Conservation (phyloP, 2,888 invertebrate genomes). For the Hydropsyche betteni region DNA sequence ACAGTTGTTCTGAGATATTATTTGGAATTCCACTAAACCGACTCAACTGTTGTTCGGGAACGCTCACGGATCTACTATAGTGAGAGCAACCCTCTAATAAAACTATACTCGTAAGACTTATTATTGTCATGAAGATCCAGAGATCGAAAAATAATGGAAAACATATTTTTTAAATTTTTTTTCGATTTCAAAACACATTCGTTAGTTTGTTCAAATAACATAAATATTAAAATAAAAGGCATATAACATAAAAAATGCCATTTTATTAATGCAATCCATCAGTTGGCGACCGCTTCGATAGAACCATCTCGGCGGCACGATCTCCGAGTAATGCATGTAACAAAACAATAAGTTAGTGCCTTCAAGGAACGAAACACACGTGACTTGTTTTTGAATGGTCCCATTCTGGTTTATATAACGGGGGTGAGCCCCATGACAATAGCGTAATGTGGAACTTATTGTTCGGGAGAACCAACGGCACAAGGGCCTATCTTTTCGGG, state of each 20-base stretch:
- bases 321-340: constrained; percentile 49
- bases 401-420: constrained; percentile 44
- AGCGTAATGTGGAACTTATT: constrained; percentile 47
- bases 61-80: constrained; percentile 40
- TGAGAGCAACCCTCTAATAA: constrained; percentile 47
- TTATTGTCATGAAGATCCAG: constrained; percentile 25
- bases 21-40: constrained; percentile 45
- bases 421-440: constrained; percentile 47
- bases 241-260: no score
- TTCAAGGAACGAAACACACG: constrained; percentile 43
- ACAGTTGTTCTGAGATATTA: constrained; percentile 43
- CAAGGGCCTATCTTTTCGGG: constrained; percentile 21
- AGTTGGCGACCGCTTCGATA: constrained; percentile 20
- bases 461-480: constrained; percentile 29
- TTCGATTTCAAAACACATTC: no score
- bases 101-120: constrained; percentile 47
- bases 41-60: constrained; percentile 36
- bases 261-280: background rate
- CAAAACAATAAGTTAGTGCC: constrained; percentile 51
- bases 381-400: constrained; percentile 48
- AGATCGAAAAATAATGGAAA: background rate
- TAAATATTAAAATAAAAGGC: no score
- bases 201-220: no score
- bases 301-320: constrained; percentile 38
- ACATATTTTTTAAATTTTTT: no score